Evolutionary conservation across 2,113 vertebrate species (phyloP).

Genomic region (Podarcis raffonei): DNA sequence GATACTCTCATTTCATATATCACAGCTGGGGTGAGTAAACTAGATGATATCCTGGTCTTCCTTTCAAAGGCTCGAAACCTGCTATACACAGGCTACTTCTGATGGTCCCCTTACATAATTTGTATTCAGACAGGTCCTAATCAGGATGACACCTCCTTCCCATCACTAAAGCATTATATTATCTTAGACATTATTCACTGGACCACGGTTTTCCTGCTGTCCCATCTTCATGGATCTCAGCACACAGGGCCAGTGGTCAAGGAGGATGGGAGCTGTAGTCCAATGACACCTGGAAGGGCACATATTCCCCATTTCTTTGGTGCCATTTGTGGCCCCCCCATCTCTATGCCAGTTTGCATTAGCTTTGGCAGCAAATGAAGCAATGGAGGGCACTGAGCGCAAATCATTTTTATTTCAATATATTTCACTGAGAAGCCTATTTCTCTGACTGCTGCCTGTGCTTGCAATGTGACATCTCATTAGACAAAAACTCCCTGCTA

Average conservation of each 20-base stretch:
- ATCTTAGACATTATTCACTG: neutral
- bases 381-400: neutral
- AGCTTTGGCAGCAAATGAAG: constrained; percentile 19
- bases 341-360: neutral
- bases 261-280: neutral
- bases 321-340: neutral
- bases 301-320: neutral
- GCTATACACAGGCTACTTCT: neutral
- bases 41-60: neutral
- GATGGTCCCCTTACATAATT: neutral
- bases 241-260: neutral
- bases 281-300: neutral
- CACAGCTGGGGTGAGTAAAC: neutral
- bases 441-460: neutral
- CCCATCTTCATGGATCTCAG: no score
- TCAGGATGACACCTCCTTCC: neutral
- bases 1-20: neutral
- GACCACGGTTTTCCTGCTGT: no score
- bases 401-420: constrained; percentile 17
- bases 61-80: neutral
- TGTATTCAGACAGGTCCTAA: no score
- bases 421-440: neutral
- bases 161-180: neutral
- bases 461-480: neutral
- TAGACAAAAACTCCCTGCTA: neutral